Percentiles rank a stretch among this genome's conserved stretches.
Conservation (phyloP, 37 sponge, comb jelly and placozoan species). For the Lycopodina hypogea region DNA sequence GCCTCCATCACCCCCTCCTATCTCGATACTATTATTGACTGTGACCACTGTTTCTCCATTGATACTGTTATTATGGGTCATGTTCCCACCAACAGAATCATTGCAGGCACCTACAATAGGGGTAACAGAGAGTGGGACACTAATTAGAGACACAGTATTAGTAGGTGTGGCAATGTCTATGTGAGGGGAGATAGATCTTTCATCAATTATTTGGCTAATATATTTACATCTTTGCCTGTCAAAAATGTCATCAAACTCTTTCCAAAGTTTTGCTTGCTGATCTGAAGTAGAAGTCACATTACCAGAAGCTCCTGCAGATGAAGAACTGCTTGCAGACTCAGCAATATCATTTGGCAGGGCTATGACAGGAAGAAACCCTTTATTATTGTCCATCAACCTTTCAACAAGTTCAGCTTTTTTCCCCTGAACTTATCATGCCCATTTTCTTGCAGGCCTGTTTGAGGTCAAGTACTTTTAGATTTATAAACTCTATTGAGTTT, state of each 20-base stretch:
- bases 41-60: not conserved
- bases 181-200: constrained; percentile 35
- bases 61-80: too few species aligned
- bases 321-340: too few species aligned
- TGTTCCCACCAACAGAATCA: not conserved
- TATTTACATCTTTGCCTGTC: constrained; percentile 52
- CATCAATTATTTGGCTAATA: constrained; percentile 27
- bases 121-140: not conserved
- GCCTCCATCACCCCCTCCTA: not conserved
- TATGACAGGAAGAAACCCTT: constrained; percentile 54
- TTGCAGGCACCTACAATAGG: not conserved
- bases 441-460: constrained; percentile 74
- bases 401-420: constrained; percentile 82
- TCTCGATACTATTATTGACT: not conserved
- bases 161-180: constrained; percentile 16
- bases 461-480: constrained; percentile 68
- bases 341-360: constrained; percentile 41
- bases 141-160: not conserved
- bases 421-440: constrained; percentile 78
- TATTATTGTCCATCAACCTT: constrained; percentile 73
- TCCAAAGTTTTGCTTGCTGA: constrained; percentile 17
- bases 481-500: constrained; percentile 47
- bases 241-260: constrained; percentile 46
- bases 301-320: not conserved
- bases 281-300: not conserved